These are phyloP conservation scores for Agrotis ipsilon DNA, from an alignment of 2,888 invertebrate species.

Conservation along the genomic window DNA sequence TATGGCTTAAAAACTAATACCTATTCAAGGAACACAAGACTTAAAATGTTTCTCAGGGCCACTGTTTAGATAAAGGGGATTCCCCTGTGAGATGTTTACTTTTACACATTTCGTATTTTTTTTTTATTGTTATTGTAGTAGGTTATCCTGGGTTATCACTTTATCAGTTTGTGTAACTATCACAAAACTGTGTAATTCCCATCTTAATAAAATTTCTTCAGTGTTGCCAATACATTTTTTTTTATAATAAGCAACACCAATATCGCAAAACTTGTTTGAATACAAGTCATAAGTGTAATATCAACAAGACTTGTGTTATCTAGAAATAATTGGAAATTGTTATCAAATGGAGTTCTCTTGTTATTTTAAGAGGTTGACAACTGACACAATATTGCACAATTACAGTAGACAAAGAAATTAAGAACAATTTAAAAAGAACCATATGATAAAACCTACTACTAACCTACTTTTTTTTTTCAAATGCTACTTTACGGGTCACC, in stretches of 20 bases:
- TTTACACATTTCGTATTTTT: background rate
- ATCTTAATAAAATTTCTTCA: background rate
- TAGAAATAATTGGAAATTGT: constrained; percentile 39
- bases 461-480: too few species aligned
- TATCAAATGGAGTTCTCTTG: constrained; percentile 21
- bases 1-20: background rate
- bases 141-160: constrained; percentile 9
- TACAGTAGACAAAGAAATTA: background rate
- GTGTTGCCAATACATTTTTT: background rate
- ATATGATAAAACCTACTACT: too few species aligned
- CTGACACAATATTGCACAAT: constrained; percentile 10
- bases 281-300: background rate
- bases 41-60: background rate
- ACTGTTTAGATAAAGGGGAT: constrained; percentile 21
- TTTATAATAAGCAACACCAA: too few species aligned
- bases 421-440: too few species aligned
- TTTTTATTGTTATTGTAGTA: background rate
- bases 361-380: background rate
- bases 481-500: too few species aligned
- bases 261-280: background rate
- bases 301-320: background rate
- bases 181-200: background rate
- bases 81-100: constrained; percentile 26
- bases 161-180: constrained; percentile 1
- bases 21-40: too few species aligned